A percentile compares a stretch with the other conserved stretches of the same genome.
These are phyloP conservation scores for Diadophis punctatus DNA, from an alignment of 2,113 vertebrate genomes.

Conservation along the genomic window DNA sequence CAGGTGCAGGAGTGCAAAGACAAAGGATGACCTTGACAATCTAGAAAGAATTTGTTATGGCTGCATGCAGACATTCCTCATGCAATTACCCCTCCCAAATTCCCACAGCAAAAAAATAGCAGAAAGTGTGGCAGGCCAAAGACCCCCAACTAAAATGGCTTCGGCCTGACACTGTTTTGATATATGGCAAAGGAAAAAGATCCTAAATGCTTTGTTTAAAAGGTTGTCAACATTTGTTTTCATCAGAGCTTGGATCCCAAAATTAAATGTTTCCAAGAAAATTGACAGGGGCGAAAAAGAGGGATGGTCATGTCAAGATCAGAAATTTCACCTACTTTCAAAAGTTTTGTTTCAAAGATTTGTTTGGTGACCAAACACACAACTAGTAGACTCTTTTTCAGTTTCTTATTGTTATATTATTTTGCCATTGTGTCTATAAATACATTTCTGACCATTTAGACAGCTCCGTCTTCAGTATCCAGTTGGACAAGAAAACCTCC, in stretches of 20 bases:
- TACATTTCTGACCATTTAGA: background rate
- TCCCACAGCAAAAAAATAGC: too few species aligned
- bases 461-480: background rate
- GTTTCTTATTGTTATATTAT: background rate
- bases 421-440: background rate
- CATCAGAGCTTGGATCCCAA: background rate
- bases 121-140: too few species aligned
- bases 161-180: background rate
- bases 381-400: background rate
- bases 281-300: fast-evolving
- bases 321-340: background rate
- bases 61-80: too few species aligned
- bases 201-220: background rate
- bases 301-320: background rate
- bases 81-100: too few species aligned
- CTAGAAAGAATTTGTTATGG: too few species aligned
- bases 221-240: background rate
- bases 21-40: too few species aligned
- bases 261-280: background rate
- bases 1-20: too few species aligned
- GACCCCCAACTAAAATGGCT: too few species aligned
- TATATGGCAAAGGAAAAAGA: background rate
- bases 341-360: background rate
- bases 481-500: background rate
- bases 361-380: background rate